Conservation (phyloP, 2,113 vertebrate species). For the Menidia beryllina region DNA sequence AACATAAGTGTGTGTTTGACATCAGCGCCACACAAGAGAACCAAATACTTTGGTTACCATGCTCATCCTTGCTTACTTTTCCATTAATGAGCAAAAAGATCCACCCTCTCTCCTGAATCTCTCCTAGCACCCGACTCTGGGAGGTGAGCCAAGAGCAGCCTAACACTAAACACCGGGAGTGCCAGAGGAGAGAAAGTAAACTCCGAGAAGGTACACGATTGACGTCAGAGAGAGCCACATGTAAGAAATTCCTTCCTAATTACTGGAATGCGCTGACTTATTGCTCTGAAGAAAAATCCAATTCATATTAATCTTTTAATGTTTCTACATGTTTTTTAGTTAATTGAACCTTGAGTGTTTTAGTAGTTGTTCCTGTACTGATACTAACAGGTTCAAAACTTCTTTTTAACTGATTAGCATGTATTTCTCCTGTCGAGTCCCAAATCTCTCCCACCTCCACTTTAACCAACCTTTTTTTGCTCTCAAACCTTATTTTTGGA, state of each 20-base stretch:
- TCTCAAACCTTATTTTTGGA: background rate
- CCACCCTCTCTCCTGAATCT: conserved; percentile 61
- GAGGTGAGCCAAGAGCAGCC: conserved; percentile 74
- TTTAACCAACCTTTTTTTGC: background rate
- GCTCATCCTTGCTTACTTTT: conserved; percentile 60
- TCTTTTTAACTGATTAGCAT: conserved; percentile 3
- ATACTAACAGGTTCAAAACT: conserved; percentile 5
- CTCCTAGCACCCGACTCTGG: conserved; percentile 67
- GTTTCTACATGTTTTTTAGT: conserved; percentile 51
- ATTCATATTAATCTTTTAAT: conserved; percentile 57
- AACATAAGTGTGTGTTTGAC: too few species aligned
- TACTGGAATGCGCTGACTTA: conserved; percentile 78
- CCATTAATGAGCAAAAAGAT: conserved; percentile 65
- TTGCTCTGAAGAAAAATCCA: conserved; percentile 66
- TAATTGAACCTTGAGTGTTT: background rate
- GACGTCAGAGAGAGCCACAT: conserved; percentile 85
- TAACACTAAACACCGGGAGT: conserved; percentile 74
- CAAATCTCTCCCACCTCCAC: background rate
- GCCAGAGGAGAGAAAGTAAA: conserved; percentile 68
- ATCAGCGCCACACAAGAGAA: conserved; percentile 18
- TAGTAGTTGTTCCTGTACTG: conserved; percentile 6
- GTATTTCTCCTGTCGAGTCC: background rate
- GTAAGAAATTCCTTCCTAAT: conserved; percentile 83
- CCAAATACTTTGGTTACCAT: conserved; percentile 56
- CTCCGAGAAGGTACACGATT: conserved; percentile 82